phyloP scores from a whole-genome alignment of 1,140 invertebrate genomes.

The Spodoptera litura region DNA sequence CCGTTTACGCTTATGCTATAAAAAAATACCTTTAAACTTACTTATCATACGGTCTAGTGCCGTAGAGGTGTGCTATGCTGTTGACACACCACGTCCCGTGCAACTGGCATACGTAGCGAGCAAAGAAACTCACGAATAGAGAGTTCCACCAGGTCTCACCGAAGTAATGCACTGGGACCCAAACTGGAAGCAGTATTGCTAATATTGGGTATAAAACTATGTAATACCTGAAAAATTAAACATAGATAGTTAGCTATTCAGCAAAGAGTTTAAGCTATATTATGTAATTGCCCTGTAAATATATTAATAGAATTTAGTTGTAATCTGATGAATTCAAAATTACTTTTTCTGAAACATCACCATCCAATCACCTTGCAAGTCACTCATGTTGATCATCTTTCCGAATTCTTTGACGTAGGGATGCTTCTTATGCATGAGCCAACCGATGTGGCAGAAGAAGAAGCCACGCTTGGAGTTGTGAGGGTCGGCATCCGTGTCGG shows the following conservation, averaged over 20 bases:
- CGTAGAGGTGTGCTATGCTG: constrained; percentile 86
- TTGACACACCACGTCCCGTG: constrained; percentile 96
- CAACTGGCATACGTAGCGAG: constrained; percentile 90
- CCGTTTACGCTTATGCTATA: too few species aligned
- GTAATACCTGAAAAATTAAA: constrained; percentile 11
- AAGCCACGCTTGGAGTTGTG: constrained; percentile 89
- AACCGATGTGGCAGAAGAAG: constrained; percentile 90
- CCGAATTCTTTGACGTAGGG: constrained; percentile 87
- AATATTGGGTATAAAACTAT: not conserved
- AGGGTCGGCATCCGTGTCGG: constrained; percentile 89
- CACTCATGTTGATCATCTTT: constrained; percentile 90
- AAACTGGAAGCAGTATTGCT: constrained; percentile 88
- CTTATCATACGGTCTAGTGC: constrained; percentile 82
- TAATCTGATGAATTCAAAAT: constrained; percentile 24
- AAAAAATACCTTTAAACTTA: constrained; percentile 59
- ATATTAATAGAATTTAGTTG: too few species aligned
- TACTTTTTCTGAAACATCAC: constrained; percentile 91
- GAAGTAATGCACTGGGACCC: constrained; percentile 88
- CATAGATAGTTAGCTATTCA: too few species aligned
- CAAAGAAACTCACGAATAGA: constrained; percentile 87
- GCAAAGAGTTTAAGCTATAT: too few species aligned
- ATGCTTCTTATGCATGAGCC: constrained; percentile 89
- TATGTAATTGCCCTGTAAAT: too few species aligned
- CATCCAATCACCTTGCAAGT: constrained; percentile 90
- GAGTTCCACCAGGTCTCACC: constrained; percentile 88